phyloP scores from a whole-genome alignment of 2,888 invertebrate species.

The Andrena chrysosceles region DNA sequence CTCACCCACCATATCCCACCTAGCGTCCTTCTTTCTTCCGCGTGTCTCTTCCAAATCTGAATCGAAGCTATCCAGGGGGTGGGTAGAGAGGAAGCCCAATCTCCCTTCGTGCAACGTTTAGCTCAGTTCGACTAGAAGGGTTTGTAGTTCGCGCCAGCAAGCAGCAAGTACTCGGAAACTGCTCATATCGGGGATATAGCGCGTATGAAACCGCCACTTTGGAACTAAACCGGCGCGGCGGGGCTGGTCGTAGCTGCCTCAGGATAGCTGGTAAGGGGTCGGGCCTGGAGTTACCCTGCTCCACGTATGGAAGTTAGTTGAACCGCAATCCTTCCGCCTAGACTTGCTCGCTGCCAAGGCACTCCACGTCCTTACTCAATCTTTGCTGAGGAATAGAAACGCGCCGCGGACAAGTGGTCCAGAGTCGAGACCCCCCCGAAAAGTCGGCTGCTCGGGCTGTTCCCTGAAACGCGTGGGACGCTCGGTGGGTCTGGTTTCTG shows the following conservation, averaged over 20 bases:
- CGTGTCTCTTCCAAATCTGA: constrained; percentile 27
- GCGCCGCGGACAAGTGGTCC: constrained; percentile 67
- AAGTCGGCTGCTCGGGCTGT: constrained; percentile 23
- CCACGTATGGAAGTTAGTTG: constrained; percentile 70
- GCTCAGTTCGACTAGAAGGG: constrained; percentile 23
- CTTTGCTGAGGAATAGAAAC: constrained; percentile 68
- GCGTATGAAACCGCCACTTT: constrained; percentile 79
- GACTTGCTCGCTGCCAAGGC: constrained; percentile 52
- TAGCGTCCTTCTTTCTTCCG: constrained; percentile 30
- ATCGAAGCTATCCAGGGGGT: constrained; percentile 26
- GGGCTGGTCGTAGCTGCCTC: constrained; percentile 53
- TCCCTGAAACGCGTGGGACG: constrained; percentile 24
- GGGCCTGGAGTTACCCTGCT: constrained; percentile 49
- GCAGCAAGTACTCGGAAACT: constrained; percentile 66
- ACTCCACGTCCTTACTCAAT: constrained; percentile 56
- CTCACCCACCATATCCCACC: constrained; percentile 14
- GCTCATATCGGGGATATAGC: constrained; percentile 72
- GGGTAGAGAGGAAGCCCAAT: constrained; percentile 4
- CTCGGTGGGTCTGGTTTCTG: constrained; percentile 42
- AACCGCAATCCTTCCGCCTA: constrained; percentile 51
- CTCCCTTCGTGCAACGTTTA: constrained; percentile 21
- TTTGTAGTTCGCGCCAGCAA: constrained; percentile 45
- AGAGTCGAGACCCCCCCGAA: constrained; percentile 11
- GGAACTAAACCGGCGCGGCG: constrained; percentile 73
- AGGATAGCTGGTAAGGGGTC: constrained; percentile 57